These are phyloP conservation scores for Austrofundulus limnaeus DNA, from an alignment of 2,113 vertebrate genomes.

Conservation along the genomic window DNA sequence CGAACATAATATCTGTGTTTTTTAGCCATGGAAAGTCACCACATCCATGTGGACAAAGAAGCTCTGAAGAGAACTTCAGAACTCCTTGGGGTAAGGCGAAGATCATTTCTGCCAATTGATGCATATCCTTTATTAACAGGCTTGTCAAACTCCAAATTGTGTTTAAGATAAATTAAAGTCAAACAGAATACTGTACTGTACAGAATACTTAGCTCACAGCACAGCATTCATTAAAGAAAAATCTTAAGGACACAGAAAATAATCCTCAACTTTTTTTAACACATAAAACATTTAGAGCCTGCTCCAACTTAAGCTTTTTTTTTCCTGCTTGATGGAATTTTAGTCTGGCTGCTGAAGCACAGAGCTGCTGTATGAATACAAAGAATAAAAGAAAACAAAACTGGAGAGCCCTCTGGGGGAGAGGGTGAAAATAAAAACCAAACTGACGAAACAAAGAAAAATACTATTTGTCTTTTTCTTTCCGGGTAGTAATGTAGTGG, in stretches of 20 bases:
- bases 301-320: neutral
- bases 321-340: slow-evolving; percentile 22
- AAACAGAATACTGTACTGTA: neutral
- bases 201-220: neutral
- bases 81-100: slow-evolving; percentile 83
- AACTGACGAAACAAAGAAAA: slow-evolving; percentile 5
- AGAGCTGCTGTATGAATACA: slow-evolving; percentile 22
- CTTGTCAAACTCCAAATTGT: neutral
- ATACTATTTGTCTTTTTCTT: slow-evolving; percentile 4
- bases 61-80: slow-evolving; percentile 85
- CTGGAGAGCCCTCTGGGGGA: neutral
- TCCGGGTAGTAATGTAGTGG: slow-evolving; percentile 26
- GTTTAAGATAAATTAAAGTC: neutral
- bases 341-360: slow-evolving; percentile 8
- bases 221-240: neutral
- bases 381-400: slow-evolving; percentile 19
- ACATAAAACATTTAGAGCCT: neutral
- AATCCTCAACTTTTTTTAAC: too few species aligned
- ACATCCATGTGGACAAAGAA: slow-evolving; percentile 84
- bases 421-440: neutral
- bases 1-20: slow-evolving; percentile 12
- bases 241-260: neutral
- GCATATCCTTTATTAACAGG: too few species aligned
- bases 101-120: too few species aligned
- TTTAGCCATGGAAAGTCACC: slow-evolving; percentile 89